These are phyloP conservation scores for Plemyria rubiginata DNA, from an alignment of 2,888 invertebrate genomes.

Conservation along the genomic window DNA sequence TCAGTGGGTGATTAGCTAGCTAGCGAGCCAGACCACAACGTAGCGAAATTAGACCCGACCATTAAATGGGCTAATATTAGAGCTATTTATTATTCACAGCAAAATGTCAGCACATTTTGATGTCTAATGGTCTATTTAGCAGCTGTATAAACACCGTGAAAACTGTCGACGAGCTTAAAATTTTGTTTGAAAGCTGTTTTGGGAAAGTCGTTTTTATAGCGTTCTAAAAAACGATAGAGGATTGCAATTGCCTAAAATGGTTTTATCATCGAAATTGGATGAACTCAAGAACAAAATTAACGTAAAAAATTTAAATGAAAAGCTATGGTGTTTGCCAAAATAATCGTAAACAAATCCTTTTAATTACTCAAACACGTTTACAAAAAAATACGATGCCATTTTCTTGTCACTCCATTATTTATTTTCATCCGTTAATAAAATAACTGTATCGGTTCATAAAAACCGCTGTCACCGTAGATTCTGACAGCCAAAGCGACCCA, in stretches of 20 bases:
- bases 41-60: constrained; percentile 10
- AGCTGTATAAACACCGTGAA: neutral
- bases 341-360: too few species aligned
- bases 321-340: too few species aligned
- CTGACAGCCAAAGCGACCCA: constrained; percentile 37
- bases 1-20: constrained; percentile 17
- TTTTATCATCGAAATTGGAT: too few species aligned
- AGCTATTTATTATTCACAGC: constrained; percentile 13
- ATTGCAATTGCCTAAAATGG: too few species aligned
- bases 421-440: constrained; percentile 1
- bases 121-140: neutral
- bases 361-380: too few species aligned
- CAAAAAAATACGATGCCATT: neutral
- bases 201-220: too few species aligned
- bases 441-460: constrained; percentile 19
- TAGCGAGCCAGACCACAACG: constrained; percentile 16
- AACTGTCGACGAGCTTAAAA: too few species aligned
- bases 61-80: constrained; percentile 19
- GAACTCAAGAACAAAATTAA: too few species aligned
- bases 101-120: constrained; percentile 6
- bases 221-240: too few species aligned
- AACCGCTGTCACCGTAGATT: constrained; percentile 22
- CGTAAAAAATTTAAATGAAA: too few species aligned
- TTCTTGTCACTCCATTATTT: neutral
- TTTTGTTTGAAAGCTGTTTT: too few species aligned